Evolutionary conservation across 2,797 vertebrate genomes (phyloP), one percentile per base, ranked within the genome.

Genomic region (Sarcophilus harrisii): DNA sequence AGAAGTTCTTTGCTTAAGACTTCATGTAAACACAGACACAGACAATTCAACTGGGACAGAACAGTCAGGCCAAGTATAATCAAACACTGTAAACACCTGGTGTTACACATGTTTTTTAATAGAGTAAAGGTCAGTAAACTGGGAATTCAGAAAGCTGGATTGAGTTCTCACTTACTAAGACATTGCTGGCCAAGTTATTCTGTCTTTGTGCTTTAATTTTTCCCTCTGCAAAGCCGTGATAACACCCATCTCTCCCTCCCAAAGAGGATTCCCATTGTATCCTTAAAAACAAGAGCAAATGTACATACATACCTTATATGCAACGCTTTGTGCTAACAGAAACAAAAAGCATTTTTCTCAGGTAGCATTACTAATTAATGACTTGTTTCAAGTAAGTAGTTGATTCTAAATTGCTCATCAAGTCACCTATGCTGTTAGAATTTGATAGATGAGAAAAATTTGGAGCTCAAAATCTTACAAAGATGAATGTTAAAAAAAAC

Each of bases 141-240:
- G 87, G 52, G 93, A 95, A 96, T 91, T 57, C 1, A 73, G 52
- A 96, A 60, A 66, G 38, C 18, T 27, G 10, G 10, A 87, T 87
- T 87, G 38, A 87, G 73, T 21, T 93, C 1, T 81, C 27, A 91
- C 96, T 95, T 45, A 45, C 21, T 95, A 60, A 29, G 92, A 9
- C 30, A 93, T 2, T 14, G 92, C 21, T 27, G 12, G 91, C 29
- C 90, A 96, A 95, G 29, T 90, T 32, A 18, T 49, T 60, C 95
- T 94, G 66, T 96, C 27, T 30, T 45, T 87, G n/a, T 24, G 21
- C 38, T 45, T 89, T 92, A 93, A 32, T 24, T 95, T 98, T 52
- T 96, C 55, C 54, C 96, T 62, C 3, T 95, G 29, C 96, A 93
- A 95, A 94, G 96, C 90, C 11, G 1, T 10, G 38, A 4, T 91